Percentiles rank a stretch among this genome's conserved stretches.
These are phyloP conservation scores for Callionymus lyra DNA, from an alignment of 2,113 vertebrate species.

Conservation along the genomic window DNA sequence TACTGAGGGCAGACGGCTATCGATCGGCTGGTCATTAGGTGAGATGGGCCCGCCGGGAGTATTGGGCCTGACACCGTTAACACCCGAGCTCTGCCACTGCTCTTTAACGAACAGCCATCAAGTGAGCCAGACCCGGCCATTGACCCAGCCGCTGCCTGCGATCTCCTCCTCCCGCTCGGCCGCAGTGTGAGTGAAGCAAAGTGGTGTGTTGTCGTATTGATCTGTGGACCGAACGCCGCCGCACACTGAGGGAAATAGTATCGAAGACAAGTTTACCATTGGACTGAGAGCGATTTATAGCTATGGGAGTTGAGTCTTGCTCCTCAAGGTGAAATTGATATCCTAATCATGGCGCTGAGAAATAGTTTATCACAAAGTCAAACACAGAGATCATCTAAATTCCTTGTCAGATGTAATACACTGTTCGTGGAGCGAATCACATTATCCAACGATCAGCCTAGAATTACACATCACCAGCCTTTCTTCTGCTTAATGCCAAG, in stretches of 20 bases:
- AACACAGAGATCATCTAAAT: too few relatives aligned
- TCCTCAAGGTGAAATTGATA: neutral
- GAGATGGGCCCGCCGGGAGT: slow-evolving; percentile 41
- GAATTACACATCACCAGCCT: too few relatives aligned
- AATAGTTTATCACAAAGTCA: too few relatives aligned
- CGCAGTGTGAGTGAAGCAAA: slow-evolving; percentile 32
- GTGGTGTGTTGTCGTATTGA: slow-evolving; percentile 38
- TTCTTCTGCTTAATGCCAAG: too few relatives aligned
- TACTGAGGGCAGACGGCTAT: slow-evolving; percentile 45
- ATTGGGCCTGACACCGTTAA: slow-evolving; percentile 53
- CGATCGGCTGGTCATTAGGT: slow-evolving; percentile 59
- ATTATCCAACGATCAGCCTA: too few relatives aligned
- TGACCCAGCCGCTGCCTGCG: slow-evolving; percentile 46
- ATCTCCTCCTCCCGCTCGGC: slow-evolving; percentile 34
- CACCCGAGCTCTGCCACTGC: slow-evolving; percentile 32
- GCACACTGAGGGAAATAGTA: slow-evolving; percentile 9
- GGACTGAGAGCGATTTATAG: slow-evolving; percentile 13
- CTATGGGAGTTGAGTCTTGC: neutral
- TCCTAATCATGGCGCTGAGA: neutral
- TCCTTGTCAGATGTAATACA: too few relatives aligned
- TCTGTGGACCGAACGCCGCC: slow-evolving; percentile 24
- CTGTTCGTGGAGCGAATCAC: too few relatives aligned
- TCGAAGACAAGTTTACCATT: slow-evolving; percentile 17
- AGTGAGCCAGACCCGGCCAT: slow-evolving; percentile 33
- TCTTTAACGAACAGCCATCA: slow-evolving; percentile 55